A percentile compares a stretch with the other conserved stretches of the same genome.
Conservation (phyloP, 2,113 vertebrate genomes). For the Chelonoidis abingdonii region DNA sequence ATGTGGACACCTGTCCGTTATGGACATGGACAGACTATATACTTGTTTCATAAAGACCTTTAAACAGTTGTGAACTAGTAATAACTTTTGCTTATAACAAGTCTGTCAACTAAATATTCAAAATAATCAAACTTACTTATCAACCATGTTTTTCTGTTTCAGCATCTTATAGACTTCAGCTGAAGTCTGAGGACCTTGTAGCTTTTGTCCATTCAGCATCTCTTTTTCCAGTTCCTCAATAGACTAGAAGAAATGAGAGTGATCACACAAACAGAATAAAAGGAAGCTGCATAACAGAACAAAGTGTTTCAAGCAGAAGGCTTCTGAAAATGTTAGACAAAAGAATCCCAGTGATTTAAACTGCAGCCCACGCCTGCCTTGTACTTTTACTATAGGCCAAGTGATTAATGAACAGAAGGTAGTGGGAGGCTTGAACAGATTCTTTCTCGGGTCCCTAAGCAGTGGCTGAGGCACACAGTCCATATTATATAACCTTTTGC, state of each 20-base stretch:
- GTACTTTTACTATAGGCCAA: background rate
- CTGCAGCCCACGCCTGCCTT: background rate
- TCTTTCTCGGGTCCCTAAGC: background rate
- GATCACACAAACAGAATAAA: background rate
- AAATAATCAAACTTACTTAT: slow-evolving; percentile 71
- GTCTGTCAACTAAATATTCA: background rate
- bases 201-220: slow-evolving; percentile 92
- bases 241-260: slow-evolving; percentile 76
- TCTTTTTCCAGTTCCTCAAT: slow-evolving; percentile 87
- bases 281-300: background rate
- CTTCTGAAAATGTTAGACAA: background rate
- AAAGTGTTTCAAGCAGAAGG: background rate
- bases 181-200: slow-evolving; percentile 89
- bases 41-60: background rate
- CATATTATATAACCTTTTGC: background rate
- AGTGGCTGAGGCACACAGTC: background rate
- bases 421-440: background rate
- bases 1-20: background rate
- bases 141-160: slow-evolving; percentile 64
- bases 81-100: background rate
- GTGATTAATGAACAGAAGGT: background rate
- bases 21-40: background rate
- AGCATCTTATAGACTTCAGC: slow-evolving; percentile 79
- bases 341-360: background rate
- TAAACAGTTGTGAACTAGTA: background rate